These are phyloP conservation scores for Gonioctena quinquepunctata DNA, from an alignment of 1,140 invertebrate species.

Conservation along the genomic window DNA sequence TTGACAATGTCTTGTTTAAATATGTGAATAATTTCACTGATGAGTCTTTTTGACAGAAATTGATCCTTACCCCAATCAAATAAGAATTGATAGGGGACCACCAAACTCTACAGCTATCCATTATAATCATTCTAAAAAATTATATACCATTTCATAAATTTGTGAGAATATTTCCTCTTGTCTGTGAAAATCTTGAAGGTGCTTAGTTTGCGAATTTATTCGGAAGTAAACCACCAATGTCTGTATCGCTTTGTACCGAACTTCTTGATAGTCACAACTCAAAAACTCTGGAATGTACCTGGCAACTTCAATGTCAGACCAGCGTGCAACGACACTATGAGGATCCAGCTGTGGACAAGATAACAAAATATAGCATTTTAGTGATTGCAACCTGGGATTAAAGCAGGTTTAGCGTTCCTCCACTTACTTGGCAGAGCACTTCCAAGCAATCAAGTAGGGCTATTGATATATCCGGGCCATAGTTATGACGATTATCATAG, in stretches of 20 bases:
- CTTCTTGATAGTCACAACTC: constrained; percentile 49
- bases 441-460: constrained; percentile 51
- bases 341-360: constrained; percentile 28
- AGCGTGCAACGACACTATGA: constrained; percentile 18
- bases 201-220: constrained; percentile 33
- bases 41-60: too few species aligned
- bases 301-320: constrained; percentile 37
- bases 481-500: constrained; percentile 39
- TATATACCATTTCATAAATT: constrained; percentile 30
- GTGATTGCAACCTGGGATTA: background rate
- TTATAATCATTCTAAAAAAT: too few species aligned
- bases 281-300: constrained; percentile 50
- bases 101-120: too few species aligned
- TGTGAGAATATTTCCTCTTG: constrained; percentile 39
- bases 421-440: constrained; percentile 42
- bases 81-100: too few species aligned
- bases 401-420: too few species aligned
- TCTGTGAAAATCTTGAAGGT: constrained; percentile 43
- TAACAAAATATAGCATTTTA: background rate
- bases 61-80: too few species aligned
- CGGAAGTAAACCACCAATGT: constrained; percentile 48
- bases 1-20: too few species aligned
- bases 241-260: constrained; percentile 53
- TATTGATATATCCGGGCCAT: constrained; percentile 47
- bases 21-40: too few species aligned